phyloP scores from a whole-genome alignment of 2,113 vertebrate genomes.

The Suncus etruscus region DNA sequence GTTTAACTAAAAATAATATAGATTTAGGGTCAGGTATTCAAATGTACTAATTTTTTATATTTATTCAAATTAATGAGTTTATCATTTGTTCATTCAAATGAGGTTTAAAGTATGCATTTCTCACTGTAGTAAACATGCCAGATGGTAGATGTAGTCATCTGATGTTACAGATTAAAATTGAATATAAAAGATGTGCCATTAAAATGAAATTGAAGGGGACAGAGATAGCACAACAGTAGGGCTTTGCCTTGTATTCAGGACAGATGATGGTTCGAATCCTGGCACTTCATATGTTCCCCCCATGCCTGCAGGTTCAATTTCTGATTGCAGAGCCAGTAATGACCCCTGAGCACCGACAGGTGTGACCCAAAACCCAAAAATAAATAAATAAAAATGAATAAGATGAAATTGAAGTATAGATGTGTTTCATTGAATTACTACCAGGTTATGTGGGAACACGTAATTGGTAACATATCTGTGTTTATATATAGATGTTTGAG shows the following conservation, averaged over 20 bases:
- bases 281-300: too few species aligned
- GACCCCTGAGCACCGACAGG: too few species aligned
- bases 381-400: too few species aligned
- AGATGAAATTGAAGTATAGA: not conserved
- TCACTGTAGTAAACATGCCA: conserved; percentile 4
- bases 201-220: not conserved
- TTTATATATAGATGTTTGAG: not conserved
- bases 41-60: not conserved
- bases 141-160: not conserved
- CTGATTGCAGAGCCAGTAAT: too few species aligned
- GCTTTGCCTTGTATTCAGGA: too few species aligned
- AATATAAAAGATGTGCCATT: not conserved
- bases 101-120: not conserved
- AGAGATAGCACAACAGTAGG: too few species aligned
- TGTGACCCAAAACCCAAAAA: too few species aligned
- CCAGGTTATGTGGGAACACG: not conserved
- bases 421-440: not conserved
- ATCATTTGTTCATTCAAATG: not conserved
- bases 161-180: not conserved
- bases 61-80: conserved; percentile 29
- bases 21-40: not conserved
- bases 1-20: not conserved
- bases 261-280: too few species aligned
- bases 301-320: too few species aligned
- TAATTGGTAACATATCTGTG: not conserved